Evolutionary conservation across 2,113 vertebrate genomes (phyloP), one percentile per base, ranked within the genome.

Genomic region (Pangasianodon hypophthalmus): DNA sequence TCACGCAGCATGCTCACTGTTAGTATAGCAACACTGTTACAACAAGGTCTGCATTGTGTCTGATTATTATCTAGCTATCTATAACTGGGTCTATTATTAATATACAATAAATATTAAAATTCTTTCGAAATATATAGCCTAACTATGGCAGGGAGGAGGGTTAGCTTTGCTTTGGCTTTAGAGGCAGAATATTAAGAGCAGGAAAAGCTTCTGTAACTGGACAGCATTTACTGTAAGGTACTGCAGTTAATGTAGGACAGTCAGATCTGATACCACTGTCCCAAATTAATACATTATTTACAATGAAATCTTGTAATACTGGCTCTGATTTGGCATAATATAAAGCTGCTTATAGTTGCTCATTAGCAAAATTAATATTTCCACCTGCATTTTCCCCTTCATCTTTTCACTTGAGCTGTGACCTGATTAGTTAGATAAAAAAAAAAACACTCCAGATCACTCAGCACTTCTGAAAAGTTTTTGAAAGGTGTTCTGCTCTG

Each of bases 401-500:
- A 62, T 58, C 56, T 11, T 84, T 84, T 60, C 81, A 58, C 81
- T 84, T 84, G 21, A 44, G 56, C 37, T 84, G 82, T 62, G 82
- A 84, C 82, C 82, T 84, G 82, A 84, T 84, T 84, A 84, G 37
- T 26, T 14, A 44, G 16, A 58, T 83, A 1, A 79, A 29, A 29
- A 46, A 37, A 73, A 41, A 60, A 24, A 41, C 3, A 83, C 81
- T 83, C 29, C 50, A 60, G 54, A 83, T 37, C 32, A 14, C 56
- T 26, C 32, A 58, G 50, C 54, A 60, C 82, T 60, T 84, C 29
- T 54, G 79, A 54, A 80, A 80, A 82, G 50, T 54, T 84, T 84
- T 26, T 62, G 21, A 84, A 44, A 83, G 29, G 58, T 60, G 82
- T 84, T 84, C 82, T 58, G 32, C 52, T 58, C 24, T 41, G 21